Evolutionary conservation across 2,113 vertebrate genomes (phyloP).

Genomic region (Procavia capensis): DNA sequence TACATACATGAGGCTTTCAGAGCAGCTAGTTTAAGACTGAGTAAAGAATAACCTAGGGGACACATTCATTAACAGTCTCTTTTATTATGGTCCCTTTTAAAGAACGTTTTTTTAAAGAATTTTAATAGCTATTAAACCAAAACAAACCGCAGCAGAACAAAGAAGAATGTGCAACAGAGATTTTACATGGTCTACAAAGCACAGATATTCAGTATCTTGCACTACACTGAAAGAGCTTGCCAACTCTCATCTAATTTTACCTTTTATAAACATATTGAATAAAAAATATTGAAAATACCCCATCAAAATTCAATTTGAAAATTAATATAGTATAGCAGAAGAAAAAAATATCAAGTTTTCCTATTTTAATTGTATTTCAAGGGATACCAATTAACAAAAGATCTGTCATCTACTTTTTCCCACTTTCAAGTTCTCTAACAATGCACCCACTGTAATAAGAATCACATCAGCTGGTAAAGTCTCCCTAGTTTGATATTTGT

Average conservation of each 20-base stretch:
- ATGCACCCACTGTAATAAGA: not conserved
- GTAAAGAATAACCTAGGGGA: too few species aligned
- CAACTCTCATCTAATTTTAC: not conserved
- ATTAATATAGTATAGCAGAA: not conserved
- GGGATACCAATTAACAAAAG: not conserved
- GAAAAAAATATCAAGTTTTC: not conserved
- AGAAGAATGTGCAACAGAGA: not conserved
- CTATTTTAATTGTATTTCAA: not conserved
- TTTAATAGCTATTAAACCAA: not conserved
- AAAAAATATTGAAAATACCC: not conserved
- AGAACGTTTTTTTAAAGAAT: not conserved
- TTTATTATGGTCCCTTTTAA: not conserved
- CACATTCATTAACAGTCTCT: not conserved
- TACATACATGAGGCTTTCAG: too few species aligned
- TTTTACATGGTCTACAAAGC: not conserved
- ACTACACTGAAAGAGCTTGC: not conserved
- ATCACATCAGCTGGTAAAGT: not conserved
- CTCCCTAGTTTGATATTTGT: not conserved
- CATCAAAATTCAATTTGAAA: not conserved
- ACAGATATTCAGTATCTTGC: not conserved
- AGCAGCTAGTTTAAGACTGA: not conserved
- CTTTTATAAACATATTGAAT: not conserved
- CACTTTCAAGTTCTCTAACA: not conserved
- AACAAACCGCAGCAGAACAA: not conserved
- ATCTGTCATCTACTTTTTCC: not conserved